A percentile compares a stretch with the other conserved stretches of the same genome.
Conservation (phyloP, 2,888 invertebrate species). For the Morpho deidamia region DNA sequence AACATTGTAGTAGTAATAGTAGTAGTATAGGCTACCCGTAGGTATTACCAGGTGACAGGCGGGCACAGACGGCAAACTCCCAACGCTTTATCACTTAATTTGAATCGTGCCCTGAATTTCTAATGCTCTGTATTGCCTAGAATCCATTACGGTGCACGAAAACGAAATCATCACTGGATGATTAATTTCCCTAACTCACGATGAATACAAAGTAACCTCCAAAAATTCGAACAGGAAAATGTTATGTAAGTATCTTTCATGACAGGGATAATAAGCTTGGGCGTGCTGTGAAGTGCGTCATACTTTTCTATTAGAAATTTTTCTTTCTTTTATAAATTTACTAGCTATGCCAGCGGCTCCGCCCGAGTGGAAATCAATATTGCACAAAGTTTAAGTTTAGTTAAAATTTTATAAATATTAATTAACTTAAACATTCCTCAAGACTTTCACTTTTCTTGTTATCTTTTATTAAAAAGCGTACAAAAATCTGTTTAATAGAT, state of each 20-base stretch:
- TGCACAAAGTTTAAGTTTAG: no score
- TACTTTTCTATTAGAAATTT: neutral
- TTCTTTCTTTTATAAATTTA: no score
- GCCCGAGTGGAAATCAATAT: no score
- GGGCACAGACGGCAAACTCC: constrained; percentile 46
- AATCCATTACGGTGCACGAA: constrained; percentile 29
- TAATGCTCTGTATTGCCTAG: constrained; percentile 32
- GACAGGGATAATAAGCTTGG: constrained; percentile 26
- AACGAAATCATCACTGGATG: constrained; percentile 32
- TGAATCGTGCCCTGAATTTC: constrained; percentile 66
- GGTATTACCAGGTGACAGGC: constrained; percentile 51
- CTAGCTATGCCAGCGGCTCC: no score
- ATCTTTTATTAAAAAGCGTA: no score
- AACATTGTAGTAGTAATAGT: neutral
- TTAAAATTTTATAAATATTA: no score
- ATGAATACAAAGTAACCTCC: constrained; percentile 20
- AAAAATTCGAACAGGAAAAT: constrained; percentile 13
- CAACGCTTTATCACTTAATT: constrained; percentile 71
- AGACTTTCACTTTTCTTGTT: no score
- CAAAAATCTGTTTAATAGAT: no score
- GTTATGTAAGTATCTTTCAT: constrained; percentile 9
- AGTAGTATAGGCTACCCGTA: constrained; percentile 7
- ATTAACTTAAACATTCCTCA: no score
- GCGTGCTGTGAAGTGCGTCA: neutral
- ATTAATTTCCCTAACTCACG: constrained; percentile 25